A percentile compares a stretch with the other conserved stretches of the same genome.
Conservation (phyloP, 1,140 invertebrate genomes). For the Euwallacea similis region DNA sequence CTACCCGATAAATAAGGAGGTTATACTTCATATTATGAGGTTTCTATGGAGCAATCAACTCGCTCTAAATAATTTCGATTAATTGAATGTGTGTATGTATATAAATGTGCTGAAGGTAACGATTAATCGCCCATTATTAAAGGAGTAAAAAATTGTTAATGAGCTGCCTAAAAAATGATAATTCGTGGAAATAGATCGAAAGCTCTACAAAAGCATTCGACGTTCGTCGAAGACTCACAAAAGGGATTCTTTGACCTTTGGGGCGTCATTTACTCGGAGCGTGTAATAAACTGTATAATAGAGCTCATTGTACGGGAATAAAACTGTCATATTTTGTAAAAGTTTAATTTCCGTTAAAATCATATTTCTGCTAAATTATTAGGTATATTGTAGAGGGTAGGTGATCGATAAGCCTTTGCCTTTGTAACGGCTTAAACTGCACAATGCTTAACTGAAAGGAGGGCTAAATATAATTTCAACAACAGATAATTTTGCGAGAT, state of each 20-base stretch:
- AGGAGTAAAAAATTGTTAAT: slow-evolving; percentile 9
- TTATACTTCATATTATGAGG: too few species aligned
- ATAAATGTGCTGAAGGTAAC: too few species aligned
- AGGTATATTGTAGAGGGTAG: slow-evolving; percentile 8
- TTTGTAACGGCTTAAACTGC: slow-evolving; percentile 1
- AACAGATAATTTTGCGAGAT: too few species aligned
- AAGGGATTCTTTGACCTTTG: slow-evolving; percentile 28
- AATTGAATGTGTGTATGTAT: too few species aligned
- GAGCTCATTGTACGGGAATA: slow-evolving; percentile 26
- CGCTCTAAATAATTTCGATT: too few species aligned
- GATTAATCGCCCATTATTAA: neutral
- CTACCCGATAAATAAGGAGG: too few species aligned
- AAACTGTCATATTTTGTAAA: slow-evolving; percentile 34
- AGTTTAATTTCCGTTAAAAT: slow-evolving; percentile 36
- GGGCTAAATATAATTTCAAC: neutral
- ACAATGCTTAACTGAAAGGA: slow-evolving; percentile 2
- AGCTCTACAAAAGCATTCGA: slow-evolving; percentile 10
- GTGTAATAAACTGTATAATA: slow-evolving; percentile 31
- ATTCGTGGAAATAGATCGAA: slow-evolving; percentile 16
- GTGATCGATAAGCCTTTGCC: slow-evolving; percentile 22
- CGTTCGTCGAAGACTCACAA: slow-evolving; percentile 7
- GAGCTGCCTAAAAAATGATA: neutral
- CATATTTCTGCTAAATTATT: slow-evolving; percentile 28
- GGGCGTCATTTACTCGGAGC: slow-evolving; percentile 20
- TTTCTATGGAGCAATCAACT: too few species aligned